Percentiles rank a stretch among this genome's conserved stretches.
phyloP scores from a whole-genome alignment of 2,113 vertebrate genomes.

The Peucedramus taeniatus region DNA sequence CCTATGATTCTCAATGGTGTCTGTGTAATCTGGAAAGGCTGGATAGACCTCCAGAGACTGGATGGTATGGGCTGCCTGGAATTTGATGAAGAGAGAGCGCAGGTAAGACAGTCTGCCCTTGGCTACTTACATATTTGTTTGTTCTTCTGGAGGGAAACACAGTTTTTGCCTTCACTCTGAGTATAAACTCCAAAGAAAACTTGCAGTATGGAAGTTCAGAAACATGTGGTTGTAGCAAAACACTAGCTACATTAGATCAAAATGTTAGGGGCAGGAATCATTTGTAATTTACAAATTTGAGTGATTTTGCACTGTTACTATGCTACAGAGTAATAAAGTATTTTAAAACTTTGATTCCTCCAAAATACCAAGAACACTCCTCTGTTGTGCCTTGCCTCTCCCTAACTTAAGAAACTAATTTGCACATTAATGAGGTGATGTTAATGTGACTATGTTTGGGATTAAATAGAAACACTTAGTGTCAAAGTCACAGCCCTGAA shows the following conservation, averaged over 20 bases:
- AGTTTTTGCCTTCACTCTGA: not conserved
- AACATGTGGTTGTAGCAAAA: not conserved
- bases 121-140: not conserved
- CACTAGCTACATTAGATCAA: not conserved
- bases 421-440: not conserved
- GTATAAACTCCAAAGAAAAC: not conserved
- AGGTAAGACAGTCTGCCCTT: slow-evolving; percentile 75
- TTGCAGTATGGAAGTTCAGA: not conserved
- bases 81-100: slow-evolving; percentile 95
- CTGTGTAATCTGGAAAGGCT: slow-evolving; percentile 98
- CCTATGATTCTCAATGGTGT: slow-evolving; percentile 99
- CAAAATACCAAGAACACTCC: not conserved
- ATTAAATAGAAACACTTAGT: not conserved
- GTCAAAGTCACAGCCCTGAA: not conserved
- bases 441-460: not conserved
- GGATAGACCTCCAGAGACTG: slow-evolving; percentile 96
- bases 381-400: not conserved
- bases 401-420: not conserved
- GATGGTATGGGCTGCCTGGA: slow-evolving; percentile 99
- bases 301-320: not conserved
- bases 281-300: not conserved
- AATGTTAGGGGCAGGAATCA: not conserved
- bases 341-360: not conserved
- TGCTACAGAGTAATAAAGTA: not conserved
- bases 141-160: not conserved